Conservation (phyloP, 2,113 vertebrate genomes). For the Brachionichthys hirsutus region DNA sequence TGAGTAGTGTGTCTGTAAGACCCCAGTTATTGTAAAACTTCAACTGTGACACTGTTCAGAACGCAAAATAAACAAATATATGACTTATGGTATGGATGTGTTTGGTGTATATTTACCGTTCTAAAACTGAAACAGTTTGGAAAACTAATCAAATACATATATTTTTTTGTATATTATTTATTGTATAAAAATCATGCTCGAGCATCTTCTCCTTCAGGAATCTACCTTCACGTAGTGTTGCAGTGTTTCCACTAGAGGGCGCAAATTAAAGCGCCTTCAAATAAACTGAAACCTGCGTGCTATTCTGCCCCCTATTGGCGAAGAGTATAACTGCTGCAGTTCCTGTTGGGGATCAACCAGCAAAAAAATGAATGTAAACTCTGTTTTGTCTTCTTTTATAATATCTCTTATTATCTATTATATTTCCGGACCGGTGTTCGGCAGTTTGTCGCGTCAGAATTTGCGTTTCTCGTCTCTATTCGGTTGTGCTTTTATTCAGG, state of each 20-base stretch:
- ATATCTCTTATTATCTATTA: too few species aligned
- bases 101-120: slow-evolving; percentile 12
- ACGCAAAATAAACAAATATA: slow-evolving; percentile 91
- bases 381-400: too few species aligned
- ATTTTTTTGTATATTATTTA: too few species aligned
- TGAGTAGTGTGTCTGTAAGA: slow-evolving; percentile 85
- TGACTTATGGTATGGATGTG: slow-evolving; percentile 76
- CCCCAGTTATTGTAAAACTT: slow-evolving; percentile 91
- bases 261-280: slow-evolving; percentile 17
- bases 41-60: slow-evolving; percentile 94
- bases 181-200: too few species aligned
- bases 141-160: background rate
- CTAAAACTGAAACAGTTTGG: background rate
- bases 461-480: too few species aligned
- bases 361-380: background rate
- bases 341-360: slow-evolving; percentile 1
- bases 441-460: background rate
- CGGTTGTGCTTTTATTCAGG: too few species aligned
- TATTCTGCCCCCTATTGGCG: slow-evolving; percentile 54
- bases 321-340: slow-evolving; percentile 3
- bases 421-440: too few species aligned
- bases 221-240: slow-evolving; percentile 7
- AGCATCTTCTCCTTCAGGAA: background rate
- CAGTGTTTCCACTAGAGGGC: slow-evolving; percentile 55
- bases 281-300: slow-evolving; percentile 12